Evolutionary conservation across 2,888 invertebrate species (phyloP).

Genomic region (Choristoneura rosaceana): DNA sequence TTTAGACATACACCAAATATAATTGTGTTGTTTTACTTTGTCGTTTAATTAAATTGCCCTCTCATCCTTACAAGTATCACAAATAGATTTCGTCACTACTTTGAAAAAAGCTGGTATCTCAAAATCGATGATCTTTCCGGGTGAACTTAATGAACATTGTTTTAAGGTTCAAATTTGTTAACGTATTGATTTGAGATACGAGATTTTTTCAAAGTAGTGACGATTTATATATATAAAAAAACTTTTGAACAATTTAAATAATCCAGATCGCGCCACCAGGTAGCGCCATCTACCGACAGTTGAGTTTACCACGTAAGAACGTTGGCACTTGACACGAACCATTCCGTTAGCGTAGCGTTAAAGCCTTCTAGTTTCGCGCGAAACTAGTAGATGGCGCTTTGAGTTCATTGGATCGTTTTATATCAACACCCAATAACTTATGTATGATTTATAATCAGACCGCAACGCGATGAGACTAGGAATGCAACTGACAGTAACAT

Average conservation of each 20-base stretch:
- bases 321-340: conserved; percentile 9
- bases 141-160: too few species aligned
- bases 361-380: conserved; percentile 29
- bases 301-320: neutral
- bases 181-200: too few species aligned
- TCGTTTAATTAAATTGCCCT: conserved; percentile 16
- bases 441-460: too few species aligned
- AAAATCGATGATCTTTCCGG: too few species aligned
- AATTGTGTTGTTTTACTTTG: conserved; percentile 34
- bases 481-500: too few species aligned
- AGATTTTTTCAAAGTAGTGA: too few species aligned
- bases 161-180: too few species aligned
- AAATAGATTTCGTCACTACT: too few species aligned
- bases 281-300: conserved; percentile 27
- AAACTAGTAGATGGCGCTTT: conserved; percentile 30
- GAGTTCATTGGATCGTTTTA: neutral
- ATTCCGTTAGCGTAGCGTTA: neutral
- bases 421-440: too few species aligned
- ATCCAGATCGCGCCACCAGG: too few species aligned
- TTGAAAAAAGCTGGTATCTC: too few species aligned
- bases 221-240: neutral
- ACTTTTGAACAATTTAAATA: neutral
- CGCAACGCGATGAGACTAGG: too few species aligned
- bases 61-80: neutral
- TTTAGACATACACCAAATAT: conserved; percentile 40